Base-by-base conservation (phyloP, 1,140 invertebrate genomes). In the Zaprionus kolodkinae region DNA sequence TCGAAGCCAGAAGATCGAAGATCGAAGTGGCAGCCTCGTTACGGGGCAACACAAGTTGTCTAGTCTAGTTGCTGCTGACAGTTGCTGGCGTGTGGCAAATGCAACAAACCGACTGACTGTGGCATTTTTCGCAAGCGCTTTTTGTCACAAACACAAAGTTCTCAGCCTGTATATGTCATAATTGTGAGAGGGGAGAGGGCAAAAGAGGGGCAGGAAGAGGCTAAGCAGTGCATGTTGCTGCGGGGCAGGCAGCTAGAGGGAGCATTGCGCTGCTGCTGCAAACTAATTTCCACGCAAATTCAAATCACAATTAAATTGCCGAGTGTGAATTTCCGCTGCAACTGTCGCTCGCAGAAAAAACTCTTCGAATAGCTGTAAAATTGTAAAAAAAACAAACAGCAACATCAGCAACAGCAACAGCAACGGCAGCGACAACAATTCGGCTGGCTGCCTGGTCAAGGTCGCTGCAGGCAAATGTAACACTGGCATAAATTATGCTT, bases 401-500 rank as follows among this genome's bases (percentile, higher is more conserved):
- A 52, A 54, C 71, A 76, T 76, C 83, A 80, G 81, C 78, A 71
- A 50, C 69, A 56, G 69, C 68, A 55, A 38, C 56, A 56, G 55
- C 38, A 56, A 52, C 38, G 75, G 70, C 66, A 45, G 50, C 74
- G 76, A 79, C 84, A 83, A 78, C 78, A 74, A 63, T 83, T 71
- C 56, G 64, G 71, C 78, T 63, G 54, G 66, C 78, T 66, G 64
- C 71, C 61, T 84, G 71, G 72, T 88, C 85, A 89, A 89, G 85
- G 85, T 89, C 85, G 78, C 74, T 71, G 79, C 84, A 65, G 72
- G 67, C 82, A 85, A 85, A 78, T 86, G 82, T 85, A 85, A 86
- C 73, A 82, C 72, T 87, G 67, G 81, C 85, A 89, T 89, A 89
- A 81, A 85, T 89, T 89, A 89, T 88, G 84, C 72, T 79, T 67